Evolutionary conservation across 2,888 invertebrate species (phyloP).

Genomic region (Temnothorax unifasciatus): DNA sequence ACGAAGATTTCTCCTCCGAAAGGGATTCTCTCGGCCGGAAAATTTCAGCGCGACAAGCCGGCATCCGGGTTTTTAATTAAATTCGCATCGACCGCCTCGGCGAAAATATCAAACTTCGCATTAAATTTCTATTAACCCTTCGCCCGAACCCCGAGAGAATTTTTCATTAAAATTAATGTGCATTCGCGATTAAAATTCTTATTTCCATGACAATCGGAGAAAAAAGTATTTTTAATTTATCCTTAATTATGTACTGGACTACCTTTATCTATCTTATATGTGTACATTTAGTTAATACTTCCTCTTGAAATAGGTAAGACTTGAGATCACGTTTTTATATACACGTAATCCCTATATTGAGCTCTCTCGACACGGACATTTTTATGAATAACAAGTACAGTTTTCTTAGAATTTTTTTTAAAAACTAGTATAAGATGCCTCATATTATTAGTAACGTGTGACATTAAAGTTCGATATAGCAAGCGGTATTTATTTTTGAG

Average conservation of each 20-base stretch:
- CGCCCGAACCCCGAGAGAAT: not conserved
- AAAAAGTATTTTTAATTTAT: not conserved
- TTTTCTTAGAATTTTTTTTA: too few relatives aligned
- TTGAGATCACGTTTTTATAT: not conserved
- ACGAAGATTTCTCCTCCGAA: slow-evolving; percentile 12
- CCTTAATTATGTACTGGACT: not conserved
- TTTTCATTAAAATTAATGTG: slow-evolving; percentile 23
- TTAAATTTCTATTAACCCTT: slow-evolving; percentile 12
- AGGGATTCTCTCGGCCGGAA: not conserved
- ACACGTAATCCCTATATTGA: too few relatives aligned
- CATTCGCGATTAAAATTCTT: not conserved
- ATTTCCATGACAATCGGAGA: not conserved
- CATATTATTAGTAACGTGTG: too few relatives aligned
- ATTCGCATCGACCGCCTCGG: slow-evolving; percentile 13
- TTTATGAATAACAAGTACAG: too few relatives aligned
- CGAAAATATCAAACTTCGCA: slow-evolving; percentile 23
- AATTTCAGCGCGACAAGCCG: not conserved
- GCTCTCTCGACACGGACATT: too few relatives aligned
- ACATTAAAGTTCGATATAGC: too few relatives aligned
- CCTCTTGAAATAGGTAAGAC: not conserved
- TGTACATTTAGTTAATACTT: not conserved
- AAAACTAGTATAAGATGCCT: too few relatives aligned
- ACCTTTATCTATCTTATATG: not conserved
- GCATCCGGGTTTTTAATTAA: slow-evolving; percentile 29
- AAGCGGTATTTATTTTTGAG: too few relatives aligned